A percentile compares a stretch with the other conserved stretches of the same genome.
Conservation (phyloP, 2,113 vertebrate genomes). For the Ardeotis arabs region DNA sequence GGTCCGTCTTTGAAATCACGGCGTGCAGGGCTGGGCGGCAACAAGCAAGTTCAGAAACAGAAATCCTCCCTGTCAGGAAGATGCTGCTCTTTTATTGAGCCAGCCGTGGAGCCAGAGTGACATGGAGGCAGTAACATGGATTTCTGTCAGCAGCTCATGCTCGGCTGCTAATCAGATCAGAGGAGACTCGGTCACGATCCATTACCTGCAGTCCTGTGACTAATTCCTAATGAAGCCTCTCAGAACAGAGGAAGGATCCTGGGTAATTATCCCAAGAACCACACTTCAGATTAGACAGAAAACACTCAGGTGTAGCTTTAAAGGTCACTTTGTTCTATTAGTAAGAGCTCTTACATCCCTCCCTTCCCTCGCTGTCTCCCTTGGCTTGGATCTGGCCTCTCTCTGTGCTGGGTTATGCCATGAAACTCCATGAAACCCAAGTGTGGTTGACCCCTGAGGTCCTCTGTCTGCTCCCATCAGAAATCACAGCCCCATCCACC, state of each 20-base stretch:
- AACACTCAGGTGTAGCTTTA: background rate
- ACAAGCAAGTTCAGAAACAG: background rate
- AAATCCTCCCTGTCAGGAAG: background rate
- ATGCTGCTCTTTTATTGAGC: slow-evolving; percentile 53
- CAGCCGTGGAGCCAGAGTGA: background rate
- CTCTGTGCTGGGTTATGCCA: background rate
- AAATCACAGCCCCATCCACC: background rate
- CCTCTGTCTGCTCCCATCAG: background rate
- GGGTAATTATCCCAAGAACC: background rate
- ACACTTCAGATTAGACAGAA: background rate
- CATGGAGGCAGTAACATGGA: background rate
- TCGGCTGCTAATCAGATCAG: slow-evolving; percentile 16
- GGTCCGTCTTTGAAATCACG: background rate
- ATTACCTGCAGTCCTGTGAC: slow-evolving; percentile 11
- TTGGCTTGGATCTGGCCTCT: background rate
- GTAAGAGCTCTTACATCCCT: background rate
- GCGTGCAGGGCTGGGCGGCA: background rate
- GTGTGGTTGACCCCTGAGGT: background rate
- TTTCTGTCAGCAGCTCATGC: slow-evolving; percentile 25
- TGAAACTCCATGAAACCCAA: background rate
- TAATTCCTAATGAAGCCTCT: slow-evolving; percentile 46
- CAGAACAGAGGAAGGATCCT: slow-evolving; percentile 6
- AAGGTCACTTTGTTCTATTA: background rate
- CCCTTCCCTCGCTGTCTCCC: background rate
- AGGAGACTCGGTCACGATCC: slow-evolving; percentile 11